Conservation (phyloP, 2,797 vertebrate genomes). For the Spondyliosoma cantharus region DNA sequence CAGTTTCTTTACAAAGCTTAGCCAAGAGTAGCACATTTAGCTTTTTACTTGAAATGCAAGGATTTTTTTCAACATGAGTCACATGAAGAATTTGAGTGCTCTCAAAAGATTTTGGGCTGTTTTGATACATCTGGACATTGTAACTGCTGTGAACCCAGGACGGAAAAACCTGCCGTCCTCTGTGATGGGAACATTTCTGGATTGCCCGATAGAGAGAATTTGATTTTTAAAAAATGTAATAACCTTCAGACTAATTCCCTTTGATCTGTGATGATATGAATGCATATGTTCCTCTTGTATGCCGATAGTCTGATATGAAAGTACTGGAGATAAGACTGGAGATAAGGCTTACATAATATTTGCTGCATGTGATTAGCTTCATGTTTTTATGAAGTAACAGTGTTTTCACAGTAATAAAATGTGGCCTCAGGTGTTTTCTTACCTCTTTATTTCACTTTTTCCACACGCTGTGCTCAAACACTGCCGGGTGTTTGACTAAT, state of each 20-base stretch:
- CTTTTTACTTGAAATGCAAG: not conserved
- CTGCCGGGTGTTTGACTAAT: not conserved
- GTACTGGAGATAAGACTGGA: not conserved
- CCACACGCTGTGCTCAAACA: not conserved
- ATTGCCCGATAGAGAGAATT: not conserved
- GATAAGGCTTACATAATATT: constrained; percentile 37
- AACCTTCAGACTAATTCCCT: not conserved
- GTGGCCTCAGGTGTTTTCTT: constrained; percentile 7
- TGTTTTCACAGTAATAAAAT: not conserved
- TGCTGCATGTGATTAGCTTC: not conserved
- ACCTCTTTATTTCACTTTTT: not conserved
- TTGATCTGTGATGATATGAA: constrained; percentile 3
- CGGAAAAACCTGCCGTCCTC: not conserved
- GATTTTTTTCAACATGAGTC: not conserved
- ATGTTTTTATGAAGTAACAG: constrained; percentile 7
- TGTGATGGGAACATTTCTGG: not conserved
- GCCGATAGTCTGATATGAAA: not conserved
- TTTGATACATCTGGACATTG: too few relatives aligned
- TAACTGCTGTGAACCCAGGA: not conserved
- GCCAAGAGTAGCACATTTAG: not conserved
- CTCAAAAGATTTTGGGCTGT: not conserved
- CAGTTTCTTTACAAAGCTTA: too few relatives aligned
- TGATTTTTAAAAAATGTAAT: not conserved
- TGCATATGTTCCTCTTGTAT: not conserved
- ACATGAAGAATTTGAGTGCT: not conserved